These are phyloP conservation scores for Philotrypesis tridentata DNA, from an alignment of 1,140 invertebrate genomes.

Conservation along the genomic window DNA sequence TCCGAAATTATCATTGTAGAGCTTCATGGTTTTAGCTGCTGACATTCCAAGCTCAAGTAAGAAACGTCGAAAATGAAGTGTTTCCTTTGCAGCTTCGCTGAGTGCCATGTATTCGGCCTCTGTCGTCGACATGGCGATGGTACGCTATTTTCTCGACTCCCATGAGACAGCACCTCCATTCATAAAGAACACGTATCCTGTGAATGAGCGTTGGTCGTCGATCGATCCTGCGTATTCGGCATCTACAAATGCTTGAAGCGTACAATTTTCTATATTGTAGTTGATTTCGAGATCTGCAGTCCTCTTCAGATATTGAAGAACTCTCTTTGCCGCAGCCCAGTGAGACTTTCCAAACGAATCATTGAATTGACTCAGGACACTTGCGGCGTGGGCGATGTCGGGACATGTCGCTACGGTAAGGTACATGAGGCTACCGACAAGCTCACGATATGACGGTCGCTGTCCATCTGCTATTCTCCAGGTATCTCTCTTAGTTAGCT, in stretches of 20 bases:
- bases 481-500: background rate
- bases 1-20: conserved; percentile 46
- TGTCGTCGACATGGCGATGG: conserved; percentile 63
- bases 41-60: conserved; percentile 48
- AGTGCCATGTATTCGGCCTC: conserved; percentile 65
- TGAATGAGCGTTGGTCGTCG: conserved; percentile 54
- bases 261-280: conserved; percentile 30
- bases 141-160: conserved; percentile 52
- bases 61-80: conserved; percentile 46
- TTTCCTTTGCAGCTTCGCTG: conserved; percentile 55
- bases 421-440: conserved; percentile 65
- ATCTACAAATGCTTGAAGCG: conserved; percentile 48
- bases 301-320: conserved; percentile 60
- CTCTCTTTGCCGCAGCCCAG: conserved; percentile 57
- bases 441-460: conserved; percentile 57
- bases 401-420: conserved; percentile 61
- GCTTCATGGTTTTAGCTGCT: background rate
- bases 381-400: conserved; percentile 63
- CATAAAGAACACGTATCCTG: conserved; percentile 51
- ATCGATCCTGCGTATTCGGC: conserved; percentile 56
- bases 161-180: conserved; percentile 44
- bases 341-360: conserved; percentile 44
- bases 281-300: conserved; percentile 44
- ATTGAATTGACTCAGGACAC: conserved; percentile 47
- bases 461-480: background rate